A percentile compares a stretch with the other conserved stretches of the same genome.
phyloP scores from a whole-genome alignment of 2,888 invertebrate species.

The Pharmacophagus antenor region DNA sequence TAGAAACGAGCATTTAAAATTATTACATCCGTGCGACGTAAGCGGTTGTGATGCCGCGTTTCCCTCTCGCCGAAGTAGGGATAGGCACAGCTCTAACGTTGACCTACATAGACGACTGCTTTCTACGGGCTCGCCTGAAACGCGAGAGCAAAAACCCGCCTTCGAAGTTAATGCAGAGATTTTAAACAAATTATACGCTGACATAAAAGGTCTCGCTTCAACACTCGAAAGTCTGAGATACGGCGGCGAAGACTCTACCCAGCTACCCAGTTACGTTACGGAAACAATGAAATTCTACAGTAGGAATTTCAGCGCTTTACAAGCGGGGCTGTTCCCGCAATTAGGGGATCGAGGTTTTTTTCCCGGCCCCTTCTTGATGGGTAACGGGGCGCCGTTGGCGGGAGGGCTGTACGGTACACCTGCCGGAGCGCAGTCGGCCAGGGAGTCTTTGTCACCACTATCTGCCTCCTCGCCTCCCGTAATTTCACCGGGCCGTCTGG shows the following conservation, averaged over 20 bases:
- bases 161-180: slow-evolving; percentile 89
- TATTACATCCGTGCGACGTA: slow-evolving; percentile 94
- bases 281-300: slow-evolving; percentile 79
- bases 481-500: slow-evolving; percentile 69
- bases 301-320: slow-evolving; percentile 66
- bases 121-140: slow-evolving; percentile 71
- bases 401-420: slow-evolving; percentile 65
- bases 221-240: slow-evolving; percentile 84
- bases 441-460: slow-evolving; percentile 72
- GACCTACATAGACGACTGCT: slow-evolving; percentile 75
- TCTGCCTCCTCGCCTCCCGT: slow-evolving; percentile 76
- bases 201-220: slow-evolving; percentile 83
- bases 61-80: slow-evolving; percentile 88
- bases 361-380: slow-evolving; percentile 70
- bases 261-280: slow-evolving; percentile 69
- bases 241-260: slow-evolving; percentile 67
- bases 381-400: slow-evolving; percentile 59
- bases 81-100: slow-evolving; percentile 81
- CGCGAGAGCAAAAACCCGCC: slow-evolving; percentile 76
- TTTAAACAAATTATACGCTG: slow-evolving; percentile 90
- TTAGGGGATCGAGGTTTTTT: slow-evolving; percentile 69
- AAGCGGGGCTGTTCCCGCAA: slow-evolving; percentile 70
- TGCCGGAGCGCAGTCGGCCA: slow-evolving; percentile 63
- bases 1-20: slow-evolving; percentile 93
- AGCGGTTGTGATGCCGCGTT: slow-evolving; percentile 95